Evolutionary conservation across 2,797 vertebrate genomes (phyloP), one percentile per base, ranked within the genome.

Genomic region (Ctenochaetus hawaiiensis): DNA sequence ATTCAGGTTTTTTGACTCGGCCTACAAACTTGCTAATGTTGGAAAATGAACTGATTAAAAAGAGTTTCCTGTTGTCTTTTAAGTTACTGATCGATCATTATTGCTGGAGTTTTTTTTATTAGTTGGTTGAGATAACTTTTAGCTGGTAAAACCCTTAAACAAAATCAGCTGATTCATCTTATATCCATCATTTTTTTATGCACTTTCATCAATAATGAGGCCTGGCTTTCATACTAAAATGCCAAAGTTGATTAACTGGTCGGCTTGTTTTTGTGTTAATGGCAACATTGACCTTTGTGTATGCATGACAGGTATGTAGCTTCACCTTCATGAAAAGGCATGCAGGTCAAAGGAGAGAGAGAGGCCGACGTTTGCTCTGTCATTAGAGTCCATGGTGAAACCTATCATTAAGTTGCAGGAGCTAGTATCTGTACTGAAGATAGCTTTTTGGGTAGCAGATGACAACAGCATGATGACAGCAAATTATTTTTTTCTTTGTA

Each of bases 261-360:
- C 76, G 72, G 13, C 65, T 84, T 69, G 52, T 78, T 58, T 83
- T 76, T 90, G 77, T 90, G 86, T 81, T 83, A 51, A 51, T 67
- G 47, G 45, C 51, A 84, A 65, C 73, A 72, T 45, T 84, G 73
- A 80, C 75, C 66, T 83, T 83, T 83, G 37, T 71, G 64, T 67
- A 5, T 77, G 86, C 73, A 60, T 84, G 86, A 83, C 84, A 85
- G 81, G 80, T 83, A 86, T 89, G 83, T 26, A n/a, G 62, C 71
- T 75, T 82, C 69, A 73, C 14, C 52, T 43, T 75, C 57, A 83
- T 75, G 64, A 81, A 73, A 79, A 75, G 41, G 44, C 56, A 73
- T 76, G 17, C 45, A 56, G 80, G 78, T 81, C 75, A 86, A 49
- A 11, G 17, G 11, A 77, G 41, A 75, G 60, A 77, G 60, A 77